Evolutionary conservation across 2,888 invertebrate species (phyloP).

Genomic region (Eumerus sabulonum): DNA sequence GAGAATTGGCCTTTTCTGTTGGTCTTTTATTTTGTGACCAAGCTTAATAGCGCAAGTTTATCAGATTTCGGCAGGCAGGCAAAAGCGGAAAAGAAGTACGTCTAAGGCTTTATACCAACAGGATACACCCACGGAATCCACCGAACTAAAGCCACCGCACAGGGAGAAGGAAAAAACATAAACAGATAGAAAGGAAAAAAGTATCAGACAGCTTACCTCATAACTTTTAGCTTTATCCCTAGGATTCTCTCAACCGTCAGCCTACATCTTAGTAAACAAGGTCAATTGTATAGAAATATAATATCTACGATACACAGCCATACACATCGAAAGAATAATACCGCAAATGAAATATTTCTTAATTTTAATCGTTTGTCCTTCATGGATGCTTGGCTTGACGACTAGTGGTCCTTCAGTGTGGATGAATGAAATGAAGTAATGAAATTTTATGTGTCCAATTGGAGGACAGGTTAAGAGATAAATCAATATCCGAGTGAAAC

Average conservation of each 20-base stretch:
- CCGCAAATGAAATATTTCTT: conserved; percentile 38
- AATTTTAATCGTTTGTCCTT: conserved; percentile 33
- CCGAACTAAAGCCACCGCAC: conserved; percentile 8
- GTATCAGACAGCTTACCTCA: conserved; percentile 51
- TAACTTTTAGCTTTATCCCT: conserved; percentile 56
- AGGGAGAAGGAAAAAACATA: not conserved
- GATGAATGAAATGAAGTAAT: conserved; percentile 5
- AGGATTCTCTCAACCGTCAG: not conserved
- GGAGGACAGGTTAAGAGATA: not conserved
- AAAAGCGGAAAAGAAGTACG: conserved; percentile 18
- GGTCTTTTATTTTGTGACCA: not conserved
- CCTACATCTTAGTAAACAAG: too few relatives aligned
- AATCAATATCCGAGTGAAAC: conserved; percentile 9
- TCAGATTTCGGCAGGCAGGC: too few relatives aligned
- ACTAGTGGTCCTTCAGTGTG: conserved; percentile 3
- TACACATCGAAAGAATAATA: not conserved
- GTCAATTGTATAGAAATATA: too few relatives aligned
- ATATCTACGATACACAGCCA: too few relatives aligned
- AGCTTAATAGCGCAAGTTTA: conserved; percentile 33
- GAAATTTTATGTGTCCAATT: not conserved
- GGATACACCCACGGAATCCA: conserved; percentile 23
- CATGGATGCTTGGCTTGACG: not conserved
- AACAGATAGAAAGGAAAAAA: conserved; percentile 2
- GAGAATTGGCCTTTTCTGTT: too few relatives aligned
- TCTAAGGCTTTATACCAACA: conserved; percentile 43